phyloP scores from a whole-genome alignment of 2,797 vertebrate species.

The Falco columbarius region DNA sequence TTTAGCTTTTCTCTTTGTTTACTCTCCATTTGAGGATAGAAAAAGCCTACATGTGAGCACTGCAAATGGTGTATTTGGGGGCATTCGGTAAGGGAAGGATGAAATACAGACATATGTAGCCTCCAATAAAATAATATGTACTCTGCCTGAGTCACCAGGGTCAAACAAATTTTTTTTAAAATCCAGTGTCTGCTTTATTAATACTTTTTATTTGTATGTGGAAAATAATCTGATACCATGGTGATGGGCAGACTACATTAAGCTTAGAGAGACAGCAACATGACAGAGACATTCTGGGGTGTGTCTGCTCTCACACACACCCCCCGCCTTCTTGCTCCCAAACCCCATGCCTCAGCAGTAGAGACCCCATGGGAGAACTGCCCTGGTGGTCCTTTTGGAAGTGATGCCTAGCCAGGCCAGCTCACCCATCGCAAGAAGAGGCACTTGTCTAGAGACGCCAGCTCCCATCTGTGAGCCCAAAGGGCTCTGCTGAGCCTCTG shows the following conservation, averaged over 20 bases:
- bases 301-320: background rate
- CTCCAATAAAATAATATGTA: background rate
- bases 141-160: background rate
- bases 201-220: background rate
- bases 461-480: background rate
- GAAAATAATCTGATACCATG: slow-evolving; percentile 38
- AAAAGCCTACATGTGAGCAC: slow-evolving; percentile 31
- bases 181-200: background rate
- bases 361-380: background rate
- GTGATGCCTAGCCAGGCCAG: background rate
- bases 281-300: background rate
- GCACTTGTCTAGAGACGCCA: background rate
- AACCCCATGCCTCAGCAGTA: background rate
- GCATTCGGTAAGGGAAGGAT: background rate
- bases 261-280: background rate
- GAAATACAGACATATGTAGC: background rate
- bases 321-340: background rate
- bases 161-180: background rate
- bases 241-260: background rate
- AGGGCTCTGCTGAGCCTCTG: background rate
- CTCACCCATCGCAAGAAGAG: background rate
- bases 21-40: slow-evolving; percentile 15
- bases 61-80: slow-evolving; percentile 10
- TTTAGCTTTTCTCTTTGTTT: slow-evolving; percentile 55
- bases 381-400: background rate